Evolutionary conservation across 2,888 invertebrate species (phyloP), one percentile per base, ranked within the genome.

Genomic region (Meganola albula): DNA sequence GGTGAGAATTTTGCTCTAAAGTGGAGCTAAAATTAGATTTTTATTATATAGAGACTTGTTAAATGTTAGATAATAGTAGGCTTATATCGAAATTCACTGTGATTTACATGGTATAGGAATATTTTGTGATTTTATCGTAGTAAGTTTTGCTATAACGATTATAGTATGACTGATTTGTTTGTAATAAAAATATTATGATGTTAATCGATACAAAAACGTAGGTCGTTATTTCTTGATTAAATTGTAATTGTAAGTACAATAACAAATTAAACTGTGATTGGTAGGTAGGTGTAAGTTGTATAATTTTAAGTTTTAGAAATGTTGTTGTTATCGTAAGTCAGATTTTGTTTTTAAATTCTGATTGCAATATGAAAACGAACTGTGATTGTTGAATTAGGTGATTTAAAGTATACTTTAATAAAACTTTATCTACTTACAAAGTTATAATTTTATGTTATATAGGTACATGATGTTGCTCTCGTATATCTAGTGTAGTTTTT

Each of bases 401-500:
- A 34, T 34, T 34, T 34, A 34, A 34, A 34, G 34, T 34, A 34
- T 34, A 33, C 33, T 33, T 32, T 28, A 28, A 34, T 34, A 33
- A 33, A 33, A 33, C 33, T 33, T 33, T 33, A 33, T 34, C 33
- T 34, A 34, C 29, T 34, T 34, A 34, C 34, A 29, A 34, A 34
- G 11, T 34, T 24, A 25, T 24, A 34, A 34, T 34, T 34, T 34
- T 34, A 30, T 35, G 34, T 35, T 35, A 35, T 35, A 35, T 35
- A 35, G 34, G 34, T 35, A 35, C 34, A 35, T 35, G 34, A 35
- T 35, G 34, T 35, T 35, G 34, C 34, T 35, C 34, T 35, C 34
- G 34, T 35, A 35, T 35, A 35, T 35, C 35, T 35, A 35, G 35
- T 35, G 35, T 35, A 35, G 35, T 35, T 35, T 35, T 35, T 29